A percentile compares a stretch with the other conserved stretches of the same genome.
These are phyloP conservation scores for Philereme transversata DNA, from an alignment of 2,888 invertebrate species.

Conservation along the genomic window DNA sequence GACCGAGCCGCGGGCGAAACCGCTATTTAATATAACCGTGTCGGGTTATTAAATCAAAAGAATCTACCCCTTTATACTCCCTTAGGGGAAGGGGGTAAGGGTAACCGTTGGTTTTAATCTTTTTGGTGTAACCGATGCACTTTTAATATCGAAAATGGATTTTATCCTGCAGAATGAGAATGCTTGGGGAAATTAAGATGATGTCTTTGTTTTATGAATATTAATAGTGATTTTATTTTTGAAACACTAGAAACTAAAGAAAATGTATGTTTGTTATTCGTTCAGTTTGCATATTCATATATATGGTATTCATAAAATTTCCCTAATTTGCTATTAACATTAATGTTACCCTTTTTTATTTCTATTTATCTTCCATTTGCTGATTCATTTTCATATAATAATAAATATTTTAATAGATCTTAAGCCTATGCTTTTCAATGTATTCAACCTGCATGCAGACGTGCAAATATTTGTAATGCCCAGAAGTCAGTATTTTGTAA, in stretches of 20 bases:
- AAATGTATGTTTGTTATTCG: too few relatives aligned
- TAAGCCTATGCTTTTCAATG: too few relatives aligned
- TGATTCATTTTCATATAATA: too few relatives aligned
- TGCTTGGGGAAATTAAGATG: constrained; percentile 10
- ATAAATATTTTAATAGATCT: too few relatives aligned
- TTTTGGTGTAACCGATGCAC: constrained; percentile 35
- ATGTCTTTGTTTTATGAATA: constrained; percentile 24
- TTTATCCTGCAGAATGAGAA: constrained; percentile 14
- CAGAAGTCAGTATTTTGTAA: too few relatives aligned
- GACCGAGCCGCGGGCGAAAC: constrained; percentile 36
- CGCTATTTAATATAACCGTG: constrained; percentile 42
- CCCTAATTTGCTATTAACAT: too few relatives aligned
- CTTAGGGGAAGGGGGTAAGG: constrained; percentile 12
- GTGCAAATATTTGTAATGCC: too few relatives aligned
- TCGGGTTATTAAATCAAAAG: constrained; percentile 44
- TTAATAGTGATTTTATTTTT: constrained; percentile 11
- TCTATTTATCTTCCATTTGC: too few relatives aligned
- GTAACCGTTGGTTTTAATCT: constrained; percentile 32
- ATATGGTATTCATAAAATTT: too few relatives aligned
- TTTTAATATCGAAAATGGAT: constrained; percentile 34
- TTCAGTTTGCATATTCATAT: too few relatives aligned
- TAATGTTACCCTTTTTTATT: too few relatives aligned
- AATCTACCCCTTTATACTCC: constrained; percentile 22
- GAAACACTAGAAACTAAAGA: background rate
- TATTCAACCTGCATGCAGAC: too few relatives aligned